phyloP scores from a whole-genome alignment of 2,888 invertebrate genomes.

The Pachydiplax longipennis region DNA sequence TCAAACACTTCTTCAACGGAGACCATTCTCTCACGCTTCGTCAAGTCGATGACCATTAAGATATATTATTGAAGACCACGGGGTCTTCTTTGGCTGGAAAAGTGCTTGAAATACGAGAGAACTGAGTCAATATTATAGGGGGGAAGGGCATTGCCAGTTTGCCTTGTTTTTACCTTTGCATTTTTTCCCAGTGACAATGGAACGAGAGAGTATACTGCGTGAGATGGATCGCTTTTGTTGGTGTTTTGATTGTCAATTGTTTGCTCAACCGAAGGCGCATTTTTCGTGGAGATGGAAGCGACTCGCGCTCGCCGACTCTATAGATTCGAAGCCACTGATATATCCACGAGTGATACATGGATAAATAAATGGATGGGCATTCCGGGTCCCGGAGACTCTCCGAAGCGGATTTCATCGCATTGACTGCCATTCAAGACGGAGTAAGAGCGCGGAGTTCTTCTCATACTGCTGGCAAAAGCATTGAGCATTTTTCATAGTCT shows the following conservation, averaged over 20 bases:
- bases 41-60: slow-evolving; percentile 44
- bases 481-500: background rate
- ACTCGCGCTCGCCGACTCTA: background rate
- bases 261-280: background rate
- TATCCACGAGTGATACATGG: background rate
- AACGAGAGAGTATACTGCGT: background rate
- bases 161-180: background rate
- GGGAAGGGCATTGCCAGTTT: background rate
- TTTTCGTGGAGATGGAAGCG: background rate
- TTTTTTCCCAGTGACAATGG: background rate
- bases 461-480: background rate
- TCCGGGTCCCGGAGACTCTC: background rate
- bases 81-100: background rate
- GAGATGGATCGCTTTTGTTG: background rate
- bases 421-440: background rate
- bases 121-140: background rate
- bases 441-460: background rate
- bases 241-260: background rate
- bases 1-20: background rate
- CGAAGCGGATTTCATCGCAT: background rate
- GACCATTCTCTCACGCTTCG: slow-evolving; percentile 43
- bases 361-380: background rate
- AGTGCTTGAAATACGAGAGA: slow-evolving; percentile 30
- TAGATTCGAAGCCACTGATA: background rate
- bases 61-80: slow-evolving; percentile 33